Evolutionary conservation across 1,140 invertebrate genomes (phyloP).

Genomic region (Drosophila kepulauana): DNA sequence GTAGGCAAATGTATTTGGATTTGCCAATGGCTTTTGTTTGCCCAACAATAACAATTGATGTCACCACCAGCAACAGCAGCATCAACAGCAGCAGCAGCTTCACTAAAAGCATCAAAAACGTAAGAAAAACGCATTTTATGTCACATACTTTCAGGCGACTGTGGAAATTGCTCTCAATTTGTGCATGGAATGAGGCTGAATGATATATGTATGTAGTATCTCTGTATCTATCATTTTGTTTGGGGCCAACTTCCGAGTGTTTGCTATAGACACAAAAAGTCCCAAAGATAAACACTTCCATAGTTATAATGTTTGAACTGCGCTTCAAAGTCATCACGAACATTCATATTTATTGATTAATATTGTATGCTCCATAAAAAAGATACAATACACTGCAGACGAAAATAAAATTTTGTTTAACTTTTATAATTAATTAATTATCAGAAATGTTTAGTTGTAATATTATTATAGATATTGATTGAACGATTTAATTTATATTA

Average conservation of each 20-base stretch:
- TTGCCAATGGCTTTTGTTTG: conserved; percentile 69
- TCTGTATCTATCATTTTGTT: conserved; percentile 5
- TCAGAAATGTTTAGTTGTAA: no score
- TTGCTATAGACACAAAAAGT: conserved; percentile 26
- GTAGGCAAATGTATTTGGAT: conserved; percentile 76
- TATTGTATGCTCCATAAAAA: background rate
- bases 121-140: conserved; percentile 42
- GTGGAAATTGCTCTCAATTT: conserved; percentile 35
- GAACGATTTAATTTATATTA: no score
- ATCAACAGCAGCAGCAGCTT: conserved; percentile 41
- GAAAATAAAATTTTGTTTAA: background rate
- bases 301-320: conserved; percentile 29
- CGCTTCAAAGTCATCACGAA: conserved; percentile 8
- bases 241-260: background rate
- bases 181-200: conserved; percentile 11
- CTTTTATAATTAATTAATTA: background rate
- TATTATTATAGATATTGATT: no score
- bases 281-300: conserved; percentile 36
- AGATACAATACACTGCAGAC: background rate
- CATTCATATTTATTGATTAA: conserved; percentile 15
- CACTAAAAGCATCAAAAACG: conserved; percentile 51
- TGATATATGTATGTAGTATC: conserved; percentile 37
- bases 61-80: conserved; percentile 62
- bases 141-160: conserved; percentile 69
- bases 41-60: conserved; percentile 79